Base-by-base conservation (phyloP, 2,888 invertebrate genomes). In the Octodonta nipae region DNA sequence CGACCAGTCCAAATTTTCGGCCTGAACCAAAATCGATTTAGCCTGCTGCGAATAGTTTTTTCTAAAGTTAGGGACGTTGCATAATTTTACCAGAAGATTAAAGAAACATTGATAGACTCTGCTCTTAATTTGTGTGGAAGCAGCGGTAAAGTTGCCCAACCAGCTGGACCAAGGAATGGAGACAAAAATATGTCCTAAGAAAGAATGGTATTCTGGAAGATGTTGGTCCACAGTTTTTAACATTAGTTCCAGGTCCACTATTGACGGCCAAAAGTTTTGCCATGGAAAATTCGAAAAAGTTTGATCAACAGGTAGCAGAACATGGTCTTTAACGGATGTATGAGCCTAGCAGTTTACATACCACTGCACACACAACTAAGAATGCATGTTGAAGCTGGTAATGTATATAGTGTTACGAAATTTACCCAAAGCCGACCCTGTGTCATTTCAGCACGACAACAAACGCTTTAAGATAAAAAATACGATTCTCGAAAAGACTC, bases 161-260 rank as follows among this genome's bases (percentile, higher is more conserved):
- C 78, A 78, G 2, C 51, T 47, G 2, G 61, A 55, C 84, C 84
- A 84, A 30, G 71, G 65, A 3, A 83, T 62, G 32, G 71, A 69
- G 36, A 76, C 68, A 49, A 83, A 76, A 10, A 84, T 66, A 41
- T 74, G 71, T 0, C 79, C 78, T 35, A 82, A 58, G 57, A 84
- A 79, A 11, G 73, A 63, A 55, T 81, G 81, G 37, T 76, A 73
- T 38, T 75, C 73, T 1, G 80, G 78, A 26, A 78, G 52, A 54
- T 73, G 78, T 49, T 75, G 69, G 45, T 75, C 73, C 1, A 71
- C 65, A 4, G 75, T 68, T 66, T 71, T 73, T 28, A 76, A 66
- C 68, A 84, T 73, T 13, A 72, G 66, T 37, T 81, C 78, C 12
- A 84, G 61, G 50, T 83, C 78, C 17, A 62, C 59, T 10, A 73